Evolutionary conservation across 2,797 vertebrate species (phyloP), one percentile per base, ranked within the genome.

Genomic region (Gorsachius magnificus): DNA sequence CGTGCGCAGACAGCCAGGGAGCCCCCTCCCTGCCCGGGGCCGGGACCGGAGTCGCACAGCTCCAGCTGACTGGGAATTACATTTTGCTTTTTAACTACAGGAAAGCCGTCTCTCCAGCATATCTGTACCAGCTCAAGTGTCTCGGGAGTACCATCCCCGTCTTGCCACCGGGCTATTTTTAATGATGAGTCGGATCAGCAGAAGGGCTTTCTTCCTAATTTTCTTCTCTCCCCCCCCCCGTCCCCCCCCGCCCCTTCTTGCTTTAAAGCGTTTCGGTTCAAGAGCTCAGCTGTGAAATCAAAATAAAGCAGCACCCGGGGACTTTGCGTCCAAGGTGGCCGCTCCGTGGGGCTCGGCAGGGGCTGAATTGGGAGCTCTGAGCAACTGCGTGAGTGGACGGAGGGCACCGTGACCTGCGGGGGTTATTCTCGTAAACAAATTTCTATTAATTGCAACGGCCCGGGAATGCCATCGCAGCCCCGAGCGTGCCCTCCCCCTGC

Each of bases 381-480:
- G 96, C 94, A 69, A 88, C 60, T 50, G 81, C 89, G 33, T 89
- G 57, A 58, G 93, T 1, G 81, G 93, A 89, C 65, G 75, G 79
- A 96, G 93, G 87, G 84, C 96, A 96, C 90, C 13, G 80, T 97
- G 97, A 97, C 96, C 97, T 79, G 90, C 93, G 80, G 89, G 85
- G 95, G 77, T 88, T 85, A 76, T 93, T 96, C 91, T 91, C 87
- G 58, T 93, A 83, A 97, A 97, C 96, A 94, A 92, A 95, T 96
- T 96, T 91, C 95, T 96, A 95, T 95, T 97, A 96, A 97, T 97
- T 95, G 95, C 93, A 93, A 85, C 41, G 90, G 97, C 95, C 96
- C 80, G 77, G 94, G 96, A 96, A 97, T 90, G 82, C 90, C 95
- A 93, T 90, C 29, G 16, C 17, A 60, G 80, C n/a, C 51, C 35